Evolutionary conservation across 2,888 invertebrate species (phyloP).

Genomic region (Endotricha flammealis): DNA sequence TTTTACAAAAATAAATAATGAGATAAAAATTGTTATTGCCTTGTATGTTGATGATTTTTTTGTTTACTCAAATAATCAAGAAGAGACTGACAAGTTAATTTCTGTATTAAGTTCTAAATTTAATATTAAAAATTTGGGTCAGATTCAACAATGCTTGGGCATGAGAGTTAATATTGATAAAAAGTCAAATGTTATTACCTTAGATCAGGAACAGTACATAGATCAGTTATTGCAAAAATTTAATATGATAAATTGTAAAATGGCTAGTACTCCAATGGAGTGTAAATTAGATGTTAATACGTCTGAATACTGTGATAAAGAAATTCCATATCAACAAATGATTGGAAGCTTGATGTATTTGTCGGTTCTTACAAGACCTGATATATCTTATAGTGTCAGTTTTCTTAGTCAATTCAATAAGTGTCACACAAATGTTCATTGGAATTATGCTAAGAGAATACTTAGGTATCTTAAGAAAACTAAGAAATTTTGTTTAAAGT

Average conservation of each 20-base stretch:
- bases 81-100: conserved; percentile 5
- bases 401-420: conserved; percentile 4
- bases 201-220: conserved; percentile 10
- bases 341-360: conserved; percentile 6
- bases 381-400: conserved; percentile 7
- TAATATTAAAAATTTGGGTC: conserved; percentile 15
- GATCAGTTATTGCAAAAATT: conserved; percentile 13
- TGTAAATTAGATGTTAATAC: conserved; percentile 14
- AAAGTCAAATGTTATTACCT: neutral
- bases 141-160: conserved; percentile 15
- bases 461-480: neutral
- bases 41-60: conserved; percentile 27
- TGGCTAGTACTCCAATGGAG: conserved; percentile 19
- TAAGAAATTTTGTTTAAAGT: neutral
- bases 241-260: conserved; percentile 17
- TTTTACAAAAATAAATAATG: no score
- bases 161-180: conserved; percentile 14
- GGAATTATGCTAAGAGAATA: no score
- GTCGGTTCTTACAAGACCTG: conserved; percentile 6
- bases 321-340: neutral
- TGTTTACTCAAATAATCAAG: conserved; percentile 9
- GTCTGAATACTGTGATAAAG: neutral
- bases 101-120: conserved; percentile 4
- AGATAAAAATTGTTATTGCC: conserved; percentile 15
- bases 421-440: neutral